These are phyloP conservation scores for crab-eating macaque (Macaca fascicularis) DNA, from an alignment of 2,113 vertebrate species.

Conservation along the genomic window T2T-MFA8v1.1 NC_088376.1:94074501-94075000, in stretches of 20 bases:
- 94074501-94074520: neutral
- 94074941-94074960: neutral
- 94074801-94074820: neutral
- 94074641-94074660: neutral
- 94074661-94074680: neutral
- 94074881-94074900: neutral
- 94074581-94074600: neutral
- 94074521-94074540: neutral
- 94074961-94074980: neutral
- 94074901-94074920: neutral
- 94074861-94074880: neutral
- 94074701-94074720: neutral
- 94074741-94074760: neutral
- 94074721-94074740: neutral
- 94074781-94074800: constrained; percentile 1
- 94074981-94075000: neutral
- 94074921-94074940: neutral
- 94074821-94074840: neutral
- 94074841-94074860: neutral
- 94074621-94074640: accelerated
- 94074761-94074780: neutral
- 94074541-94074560: neutral
- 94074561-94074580: neutral
- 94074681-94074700: neutral
- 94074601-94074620: neutral